phyloP scores from a whole-genome alignment of 2,113 vertebrate genomes.

The Psittacara wagleri region DNA sequence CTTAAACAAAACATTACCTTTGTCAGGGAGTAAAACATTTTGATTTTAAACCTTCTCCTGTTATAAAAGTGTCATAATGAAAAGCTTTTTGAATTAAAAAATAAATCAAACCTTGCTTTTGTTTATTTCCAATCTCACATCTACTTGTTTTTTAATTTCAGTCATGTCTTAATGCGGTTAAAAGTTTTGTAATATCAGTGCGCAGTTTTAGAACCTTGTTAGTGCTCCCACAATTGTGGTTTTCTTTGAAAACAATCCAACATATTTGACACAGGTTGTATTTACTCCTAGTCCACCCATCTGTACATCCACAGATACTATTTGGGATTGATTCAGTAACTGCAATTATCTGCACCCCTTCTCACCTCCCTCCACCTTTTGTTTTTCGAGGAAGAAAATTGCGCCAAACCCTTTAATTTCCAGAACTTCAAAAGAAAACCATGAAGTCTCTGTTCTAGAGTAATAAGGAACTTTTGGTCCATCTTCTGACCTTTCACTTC shows the following conservation, averaged over 20 bases:
- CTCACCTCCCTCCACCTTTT: too few species aligned
- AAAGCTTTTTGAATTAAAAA: neutral
- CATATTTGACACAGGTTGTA: accelerated
- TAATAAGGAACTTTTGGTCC: neutral
- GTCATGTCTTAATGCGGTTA: neutral
- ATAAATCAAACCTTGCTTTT: neutral
- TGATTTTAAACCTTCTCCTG: neutral
- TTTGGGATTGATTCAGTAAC: neutral
- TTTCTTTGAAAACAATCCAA: neutral
- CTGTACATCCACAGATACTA: neutral
- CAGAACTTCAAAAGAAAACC: neutral
- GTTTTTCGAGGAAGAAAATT: accelerated
- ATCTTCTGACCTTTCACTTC: neutral
- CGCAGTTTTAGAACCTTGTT: neutral
- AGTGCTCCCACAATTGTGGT: neutral
- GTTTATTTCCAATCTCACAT: neutral
- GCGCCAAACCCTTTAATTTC: neutral
- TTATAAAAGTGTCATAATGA: neutral
- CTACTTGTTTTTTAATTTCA: neutral
- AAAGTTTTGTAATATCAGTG: neutral
- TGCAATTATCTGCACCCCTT: neutral
- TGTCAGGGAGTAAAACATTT: neutral
- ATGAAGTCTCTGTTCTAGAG: neutral
- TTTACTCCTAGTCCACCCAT: neutral
- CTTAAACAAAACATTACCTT: neutral